Evolutionary conservation across 2,888 invertebrate genomes (phyloP).

Genomic region (Congeria kusceri): DNA sequence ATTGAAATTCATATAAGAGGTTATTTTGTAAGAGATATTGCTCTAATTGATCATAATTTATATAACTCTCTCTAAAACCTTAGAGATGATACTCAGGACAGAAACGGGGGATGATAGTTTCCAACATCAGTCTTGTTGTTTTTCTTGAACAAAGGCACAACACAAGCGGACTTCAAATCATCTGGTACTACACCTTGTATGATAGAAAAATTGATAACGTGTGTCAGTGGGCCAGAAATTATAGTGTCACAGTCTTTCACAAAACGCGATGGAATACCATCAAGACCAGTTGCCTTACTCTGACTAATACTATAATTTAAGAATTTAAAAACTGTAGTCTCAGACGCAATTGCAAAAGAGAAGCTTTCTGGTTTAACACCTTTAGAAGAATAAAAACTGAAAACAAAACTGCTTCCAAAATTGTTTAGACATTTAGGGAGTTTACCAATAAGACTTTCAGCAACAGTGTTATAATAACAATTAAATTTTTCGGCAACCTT

Average conservation of each 20-base stretch:
- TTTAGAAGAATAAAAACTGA: not conserved
- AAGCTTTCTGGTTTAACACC: not conserved
- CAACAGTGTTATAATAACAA: no score
- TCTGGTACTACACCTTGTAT: constrained; percentile 21
- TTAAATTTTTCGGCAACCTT: no score
- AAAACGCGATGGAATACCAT: constrained; percentile 14
- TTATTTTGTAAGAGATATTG: not conserved
- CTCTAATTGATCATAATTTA: constrained; percentile 1
- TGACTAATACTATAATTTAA: constrained; percentile 1
- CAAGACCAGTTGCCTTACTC: constrained; percentile 11
- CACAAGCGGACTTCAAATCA: constrained; percentile 19
- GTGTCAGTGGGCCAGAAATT: constrained; percentile 4
- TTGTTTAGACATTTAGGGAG: no score
- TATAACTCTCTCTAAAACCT: no score
- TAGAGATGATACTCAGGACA: no score
- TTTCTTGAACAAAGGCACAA: constrained; percentile 35
- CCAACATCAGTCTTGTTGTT: constrained; percentile 9
- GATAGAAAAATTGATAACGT: not conserved
- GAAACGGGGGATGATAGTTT: constrained; percentile 11
- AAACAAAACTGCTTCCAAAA: constrained; percentile 12
- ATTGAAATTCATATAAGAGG: not conserved
- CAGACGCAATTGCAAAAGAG: constrained; percentile 9
- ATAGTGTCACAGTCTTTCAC: constrained; percentile 4
- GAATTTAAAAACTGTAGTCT: not conserved
- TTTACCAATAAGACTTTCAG: no score